phyloP scores from a whole-genome alignment of 1,140 invertebrate genomes.

The Matsumurasca onukii region DNA sequence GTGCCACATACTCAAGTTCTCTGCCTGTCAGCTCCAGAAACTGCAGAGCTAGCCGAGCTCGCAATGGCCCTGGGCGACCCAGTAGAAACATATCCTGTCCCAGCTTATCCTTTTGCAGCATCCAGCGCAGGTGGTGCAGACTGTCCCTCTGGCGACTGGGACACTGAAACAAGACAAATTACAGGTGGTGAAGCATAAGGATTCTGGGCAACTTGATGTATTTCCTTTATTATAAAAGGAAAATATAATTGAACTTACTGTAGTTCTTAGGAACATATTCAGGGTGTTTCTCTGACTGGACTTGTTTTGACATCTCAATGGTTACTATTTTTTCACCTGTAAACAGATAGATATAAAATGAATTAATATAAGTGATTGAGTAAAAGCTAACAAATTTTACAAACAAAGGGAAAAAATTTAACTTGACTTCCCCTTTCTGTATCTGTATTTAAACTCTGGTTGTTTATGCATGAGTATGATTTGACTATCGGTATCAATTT shows the following conservation, averaged over 20 bases:
- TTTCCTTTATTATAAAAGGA: slow-evolving; percentile 31
- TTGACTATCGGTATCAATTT: not conserved
- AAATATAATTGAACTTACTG: slow-evolving; percentile 58
- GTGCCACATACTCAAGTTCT: slow-evolving; percentile 90
- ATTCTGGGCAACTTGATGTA: slow-evolving; percentile 4
- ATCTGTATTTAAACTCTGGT: not conserved
- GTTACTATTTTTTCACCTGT: slow-evolving; percentile 51
- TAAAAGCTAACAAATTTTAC: not conserved
- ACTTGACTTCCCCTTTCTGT: not conserved
- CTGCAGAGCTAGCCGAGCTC: slow-evolving; percentile 78
- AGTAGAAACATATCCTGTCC: slow-evolving; percentile 96
- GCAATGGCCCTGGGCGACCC: slow-evolving; percentile 80
- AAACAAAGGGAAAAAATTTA: not conserved
- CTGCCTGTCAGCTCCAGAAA: slow-evolving; percentile 85
- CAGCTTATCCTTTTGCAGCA: slow-evolving; percentile 90
- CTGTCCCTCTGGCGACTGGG: slow-evolving; percentile 63
- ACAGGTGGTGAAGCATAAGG: not conserved
- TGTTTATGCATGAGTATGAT: not conserved
- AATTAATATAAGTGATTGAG: not conserved
- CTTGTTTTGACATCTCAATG: slow-evolving; percentile 71
- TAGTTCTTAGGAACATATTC: slow-evolving; percentile 85
- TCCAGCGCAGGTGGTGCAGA: slow-evolving; percentile 86
- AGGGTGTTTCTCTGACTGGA: slow-evolving; percentile 62
- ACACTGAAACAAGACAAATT: slow-evolving; percentile 48
- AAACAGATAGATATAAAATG: not conserved